These are phyloP conservation scores for Hirtodrosophila histrioides DNA, from an alignment of 2,888 invertebrate genomes.

Conservation along the genomic window DNA sequence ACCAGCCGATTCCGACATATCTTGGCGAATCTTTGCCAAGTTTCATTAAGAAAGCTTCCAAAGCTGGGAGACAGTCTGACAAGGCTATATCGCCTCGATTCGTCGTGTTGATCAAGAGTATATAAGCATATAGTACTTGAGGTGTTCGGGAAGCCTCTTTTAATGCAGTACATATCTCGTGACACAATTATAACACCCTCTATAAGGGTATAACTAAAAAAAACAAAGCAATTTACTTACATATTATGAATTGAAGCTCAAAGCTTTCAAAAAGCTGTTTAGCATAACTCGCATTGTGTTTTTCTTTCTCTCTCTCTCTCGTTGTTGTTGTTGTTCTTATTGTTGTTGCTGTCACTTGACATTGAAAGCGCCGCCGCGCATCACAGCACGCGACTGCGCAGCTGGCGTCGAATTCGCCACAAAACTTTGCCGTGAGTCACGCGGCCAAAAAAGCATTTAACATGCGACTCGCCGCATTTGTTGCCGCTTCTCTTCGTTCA, in stretches of 20 bases:
- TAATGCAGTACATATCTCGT: no score
- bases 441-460: conserved; percentile 6
- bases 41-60: no score
- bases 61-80: no score
- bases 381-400: conserved; percentile 50
- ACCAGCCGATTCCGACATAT: no score
- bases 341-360: conserved; percentile 53
- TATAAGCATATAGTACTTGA: no score
- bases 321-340: neutral
- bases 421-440: conserved; percentile 47
- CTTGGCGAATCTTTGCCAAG: no score
- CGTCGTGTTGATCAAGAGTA: no score
- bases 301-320: conserved; percentile 6
- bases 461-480: neutral
- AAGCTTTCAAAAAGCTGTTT: conserved; percentile 35
- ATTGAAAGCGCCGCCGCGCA: conserved; percentile 55
- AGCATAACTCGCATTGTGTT: conserved; percentile 45
- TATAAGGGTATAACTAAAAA: neutral
- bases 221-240: conserved; percentile 3
- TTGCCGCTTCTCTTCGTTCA: conserved; percentile 1
- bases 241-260: conserved; percentile 25
- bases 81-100: no score
- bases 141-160: no score
- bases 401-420: conserved; percentile 42
- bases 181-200: no score